Conservation (phyloP, 2,888 invertebrate genomes). For the Acanthopleura granulata region DNA sequence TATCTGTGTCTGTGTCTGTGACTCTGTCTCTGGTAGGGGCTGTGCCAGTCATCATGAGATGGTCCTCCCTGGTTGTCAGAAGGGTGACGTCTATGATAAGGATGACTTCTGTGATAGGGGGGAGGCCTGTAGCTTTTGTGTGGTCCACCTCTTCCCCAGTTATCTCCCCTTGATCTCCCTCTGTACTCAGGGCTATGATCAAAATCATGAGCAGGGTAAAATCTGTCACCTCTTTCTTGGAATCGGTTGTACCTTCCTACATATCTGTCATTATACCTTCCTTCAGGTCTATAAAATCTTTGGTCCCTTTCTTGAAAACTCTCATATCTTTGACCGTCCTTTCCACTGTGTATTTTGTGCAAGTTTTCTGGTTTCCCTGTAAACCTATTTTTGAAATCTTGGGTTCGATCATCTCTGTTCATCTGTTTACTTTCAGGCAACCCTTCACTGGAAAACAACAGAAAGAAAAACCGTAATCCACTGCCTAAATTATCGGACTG, state of each 20-base stretch:
- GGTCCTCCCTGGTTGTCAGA: too few species aligned
- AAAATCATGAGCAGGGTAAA: too few species aligned
- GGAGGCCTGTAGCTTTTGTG: background rate
- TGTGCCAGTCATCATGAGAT: too few species aligned
- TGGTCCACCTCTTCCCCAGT: background rate
- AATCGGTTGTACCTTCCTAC: background rate
- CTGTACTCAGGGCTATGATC: too few species aligned
- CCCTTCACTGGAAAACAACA: too few species aligned
- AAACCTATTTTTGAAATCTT: background rate
- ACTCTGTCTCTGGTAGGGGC: too few species aligned
- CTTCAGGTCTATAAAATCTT: background rate
- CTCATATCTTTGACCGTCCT: background rate
- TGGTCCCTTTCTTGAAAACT: constrained; percentile 1
- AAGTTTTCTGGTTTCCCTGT: background rate
- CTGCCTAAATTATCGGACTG: background rate
- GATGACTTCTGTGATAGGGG: too few species aligned
- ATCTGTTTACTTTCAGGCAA: too few species aligned
- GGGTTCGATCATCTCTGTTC: too few species aligned
- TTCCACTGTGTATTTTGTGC: background rate
- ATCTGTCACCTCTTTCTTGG: too few species aligned
- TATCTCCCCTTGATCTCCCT: too few species aligned
- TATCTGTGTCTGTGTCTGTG: background rate
- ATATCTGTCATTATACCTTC: background rate
- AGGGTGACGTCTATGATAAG: too few species aligned
- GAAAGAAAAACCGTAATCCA: background rate